phyloP scores from a whole-genome alignment of 2,113 vertebrate species.

The Melanotaenia duboulayi region DNA sequence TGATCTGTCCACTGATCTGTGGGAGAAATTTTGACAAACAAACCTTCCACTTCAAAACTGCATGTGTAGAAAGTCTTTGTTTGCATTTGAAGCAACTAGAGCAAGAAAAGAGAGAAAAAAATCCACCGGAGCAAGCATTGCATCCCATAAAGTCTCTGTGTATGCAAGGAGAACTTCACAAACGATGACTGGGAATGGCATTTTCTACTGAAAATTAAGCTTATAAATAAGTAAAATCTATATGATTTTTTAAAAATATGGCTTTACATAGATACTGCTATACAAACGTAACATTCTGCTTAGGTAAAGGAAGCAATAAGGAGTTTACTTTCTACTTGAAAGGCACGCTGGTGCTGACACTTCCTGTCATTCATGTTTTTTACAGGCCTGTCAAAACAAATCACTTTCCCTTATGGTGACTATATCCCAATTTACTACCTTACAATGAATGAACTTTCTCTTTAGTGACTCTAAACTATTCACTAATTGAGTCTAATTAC shows the following conservation, averaged over 20 bases:
- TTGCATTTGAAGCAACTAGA: background rate
- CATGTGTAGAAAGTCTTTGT: background rate
- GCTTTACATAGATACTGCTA: no score
- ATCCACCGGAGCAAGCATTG: background rate
- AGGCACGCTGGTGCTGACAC: background rate
- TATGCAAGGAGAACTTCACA: no score
- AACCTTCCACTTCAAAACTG: background rate
- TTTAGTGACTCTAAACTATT: slow-evolving; percentile 25
- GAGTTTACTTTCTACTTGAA: background rate
- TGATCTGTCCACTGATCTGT: no score
- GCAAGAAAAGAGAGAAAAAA: background rate
- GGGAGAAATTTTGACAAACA: no score
- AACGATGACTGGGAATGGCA: no score
- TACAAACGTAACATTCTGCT: background rate
- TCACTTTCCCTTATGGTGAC: slow-evolving; percentile 22
- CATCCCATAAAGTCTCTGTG: background rate
- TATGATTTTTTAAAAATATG: no score
- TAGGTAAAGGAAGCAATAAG: background rate
- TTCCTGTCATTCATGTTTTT: slow-evolving; percentile 14
- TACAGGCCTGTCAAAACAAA: slow-evolving; percentile 31
- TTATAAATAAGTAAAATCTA: background rate
- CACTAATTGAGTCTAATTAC: slow-evolving; percentile 23
- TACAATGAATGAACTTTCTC: slow-evolving; percentile 31
- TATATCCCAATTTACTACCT: slow-evolving; percentile 10
- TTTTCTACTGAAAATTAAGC: background rate